Percentiles rank a stretch among this genome's conserved stretches.
phyloP scores from a whole-genome alignment of 2,113 vertebrate genomes.

The Brachyhypopomus gauderio region DNA sequence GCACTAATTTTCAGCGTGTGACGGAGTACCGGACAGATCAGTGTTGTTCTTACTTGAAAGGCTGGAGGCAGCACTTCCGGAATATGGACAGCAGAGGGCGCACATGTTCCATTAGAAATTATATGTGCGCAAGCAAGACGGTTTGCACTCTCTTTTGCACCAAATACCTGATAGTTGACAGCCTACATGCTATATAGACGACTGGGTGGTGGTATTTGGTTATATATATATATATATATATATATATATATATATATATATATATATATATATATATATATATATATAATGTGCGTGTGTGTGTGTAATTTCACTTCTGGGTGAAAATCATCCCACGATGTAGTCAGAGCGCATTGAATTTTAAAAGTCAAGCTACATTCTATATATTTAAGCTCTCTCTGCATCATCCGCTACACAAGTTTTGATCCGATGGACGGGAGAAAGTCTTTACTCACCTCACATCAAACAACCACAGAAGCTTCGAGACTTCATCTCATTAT shows the following conservation, averaged over 20 bases:
- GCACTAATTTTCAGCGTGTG: too few relatives aligned
- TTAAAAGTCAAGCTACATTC: not conserved
- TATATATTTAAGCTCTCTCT: not conserved
- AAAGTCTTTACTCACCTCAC: not conserved
- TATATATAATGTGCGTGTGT: too few relatives aligned
- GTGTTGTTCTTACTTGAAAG: not conserved
- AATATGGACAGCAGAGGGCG: constrained; percentile 31
- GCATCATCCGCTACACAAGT: constrained; percentile 19
- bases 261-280: too few relatives aligned
- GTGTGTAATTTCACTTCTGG: not conserved
- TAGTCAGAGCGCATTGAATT: constrained; percentile 25
- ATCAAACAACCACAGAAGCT: not conserved
- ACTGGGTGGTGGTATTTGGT: too few relatives aligned
- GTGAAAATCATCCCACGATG: constrained; percentile 9
- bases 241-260: too few relatives aligned
- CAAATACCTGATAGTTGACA: too few relatives aligned
- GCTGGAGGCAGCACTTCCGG: not conserved
- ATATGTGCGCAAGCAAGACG: too few relatives aligned
- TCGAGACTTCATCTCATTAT: not conserved
- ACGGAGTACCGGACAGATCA: not conserved
- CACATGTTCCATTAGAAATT: constrained; percentile 3
- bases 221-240: not conserved
- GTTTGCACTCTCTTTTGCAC: too few relatives aligned
- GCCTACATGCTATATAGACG: too few relatives aligned
- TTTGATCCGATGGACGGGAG: not conserved